Evolutionary conservation across 2,113 vertebrate species (phyloP), one percentile per base, ranked within the genome.

Genomic region (Verasper variegatus): DNA sequence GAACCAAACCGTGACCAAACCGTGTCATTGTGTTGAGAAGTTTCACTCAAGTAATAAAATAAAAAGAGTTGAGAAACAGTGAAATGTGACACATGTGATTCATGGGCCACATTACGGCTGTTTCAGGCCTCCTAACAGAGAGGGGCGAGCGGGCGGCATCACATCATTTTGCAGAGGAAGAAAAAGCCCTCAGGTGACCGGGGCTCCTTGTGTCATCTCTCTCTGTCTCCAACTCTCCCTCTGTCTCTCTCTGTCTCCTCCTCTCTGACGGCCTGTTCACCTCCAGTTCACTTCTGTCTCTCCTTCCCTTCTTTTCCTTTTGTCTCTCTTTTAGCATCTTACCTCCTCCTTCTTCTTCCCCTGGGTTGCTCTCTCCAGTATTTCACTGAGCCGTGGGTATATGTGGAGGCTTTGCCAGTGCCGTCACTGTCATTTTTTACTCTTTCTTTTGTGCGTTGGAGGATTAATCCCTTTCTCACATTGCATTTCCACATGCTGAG

Each of bases 11-110:
- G n/a, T 24, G n/a, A 78, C 40, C 49, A 59, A 81, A 74, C 61
- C 35, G 58, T 73, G 75, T 78, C 54, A 26, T 57, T 27, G 49
- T 70, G 55, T 4, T 35, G 65, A 78, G 45, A 79, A 84, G 71
- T 69, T 73, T 86, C 37, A 7, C 61, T 78, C 21, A 56, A 37
- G 71, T 20, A 35, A 23, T 45, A 79, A 55, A 80, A 72, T 80
- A 76, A 65, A 78, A 71, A 68, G 71, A 67, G 80, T 70, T 60
- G 69, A 80, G 83, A 89, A 90, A 84, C 62, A 59, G 62, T 71
- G 69, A 85, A 91, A 85, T 82, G 67, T 81, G 89, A 85, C 75
- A 82, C 31, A 21, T 74, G 74, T 89, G 92, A 92, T 90, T 92
- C 85, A 91, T 93, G 84, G 67, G 58, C 58, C 51, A 74, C 76